A percentile compares a stretch with the other conserved stretches of the same genome.
These are phyloP conservation scores for Stramonita haemastoma DNA, from an alignment of 2,888 invertebrate genomes.

Conservation along the genomic window DNA sequence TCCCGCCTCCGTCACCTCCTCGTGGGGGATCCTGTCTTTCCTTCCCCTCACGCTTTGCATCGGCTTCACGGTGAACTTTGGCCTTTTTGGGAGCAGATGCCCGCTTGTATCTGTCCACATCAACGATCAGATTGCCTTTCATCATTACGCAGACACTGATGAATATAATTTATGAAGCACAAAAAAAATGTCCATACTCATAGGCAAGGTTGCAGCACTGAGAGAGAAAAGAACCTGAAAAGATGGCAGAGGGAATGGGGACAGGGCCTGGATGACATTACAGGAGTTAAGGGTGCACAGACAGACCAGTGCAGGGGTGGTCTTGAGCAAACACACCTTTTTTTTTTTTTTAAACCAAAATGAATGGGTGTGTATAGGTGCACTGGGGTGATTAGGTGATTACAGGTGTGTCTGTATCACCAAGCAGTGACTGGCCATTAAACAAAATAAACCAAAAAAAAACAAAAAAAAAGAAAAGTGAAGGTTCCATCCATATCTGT, in stretches of 20 bases:
- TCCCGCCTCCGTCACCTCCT: not conserved
- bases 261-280: not conserved
- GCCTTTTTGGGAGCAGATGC: constrained; percentile 13
- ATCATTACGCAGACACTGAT: not conserved
- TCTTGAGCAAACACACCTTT: not conserved
- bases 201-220: not conserved
- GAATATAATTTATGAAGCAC: not conserved
- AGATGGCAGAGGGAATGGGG: not conserved
- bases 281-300: not conserved
- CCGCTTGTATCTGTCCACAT: constrained; percentile 23
- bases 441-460: not conserved
- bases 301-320: not conserved
- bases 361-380: not conserved
- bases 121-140: not conserved
- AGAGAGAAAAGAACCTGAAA: not conserved
- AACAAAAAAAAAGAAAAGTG: not conserved
- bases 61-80: not conserved
- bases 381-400: not conserved
- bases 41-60: not conserved
- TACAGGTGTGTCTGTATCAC: not conserved
- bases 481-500: too few species aligned
- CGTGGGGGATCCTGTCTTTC: not conserved
- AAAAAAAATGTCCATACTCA: not conserved
- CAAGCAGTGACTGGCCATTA: not conserved
- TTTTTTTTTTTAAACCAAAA: not conserved